These are phyloP conservation scores for Pocillopora meandrina DNA, from an alignment of 92 coral and sea anemone genomes.

Conservation along the genomic window DNA sequence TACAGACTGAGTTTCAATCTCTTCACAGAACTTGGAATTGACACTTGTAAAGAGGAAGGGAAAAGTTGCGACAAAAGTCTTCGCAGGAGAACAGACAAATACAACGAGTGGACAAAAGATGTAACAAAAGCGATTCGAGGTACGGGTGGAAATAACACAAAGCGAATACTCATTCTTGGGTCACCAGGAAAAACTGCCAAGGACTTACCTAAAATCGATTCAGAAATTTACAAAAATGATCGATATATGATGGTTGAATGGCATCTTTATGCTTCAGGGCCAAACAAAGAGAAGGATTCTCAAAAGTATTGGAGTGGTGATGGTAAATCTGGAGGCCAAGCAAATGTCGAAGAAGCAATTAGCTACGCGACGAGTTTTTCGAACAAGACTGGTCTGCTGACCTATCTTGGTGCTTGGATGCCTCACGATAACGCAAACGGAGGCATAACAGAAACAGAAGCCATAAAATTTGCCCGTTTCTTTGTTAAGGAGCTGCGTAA, in stretches of 20 bases:
- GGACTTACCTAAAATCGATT: conserved; percentile 48
- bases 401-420: conserved; percentile 81
- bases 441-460: conserved; percentile 46
- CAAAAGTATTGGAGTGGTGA: conserved; percentile 68
- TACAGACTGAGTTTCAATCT: conserved; percentile 71
- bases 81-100: conserved; percentile 49
- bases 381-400: conserved; percentile 23
- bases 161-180: conserved; percentile 65
- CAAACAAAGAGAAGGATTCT: conserved; percentile 55
- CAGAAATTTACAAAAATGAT: conserved; percentile 55
- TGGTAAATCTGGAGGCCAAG: conserved; percentile 34
- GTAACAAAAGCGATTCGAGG: conserved; percentile 60
- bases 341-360: conserved; percentile 21
- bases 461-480: conserved; percentile 55
- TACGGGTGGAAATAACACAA: conserved; percentile 49
- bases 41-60: conserved; percentile 23
- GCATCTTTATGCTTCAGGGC: conserved; percentile 77
- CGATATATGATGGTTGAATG: conserved; percentile 66
- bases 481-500: conserved; percentile 53
- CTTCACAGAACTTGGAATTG: conserved; percentile 72
- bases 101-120: conserved; percentile 62
- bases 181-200: conserved; percentile 66
- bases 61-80: conserved; percentile 37
- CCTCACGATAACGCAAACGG: conserved; percentile 58
- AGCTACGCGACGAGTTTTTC: conserved; percentile 34